Evolutionary conservation across 2,888 invertebrate genomes (phyloP), one percentile per base, ranked within the genome.

Genomic region (Drosophila crucigera): DNA sequence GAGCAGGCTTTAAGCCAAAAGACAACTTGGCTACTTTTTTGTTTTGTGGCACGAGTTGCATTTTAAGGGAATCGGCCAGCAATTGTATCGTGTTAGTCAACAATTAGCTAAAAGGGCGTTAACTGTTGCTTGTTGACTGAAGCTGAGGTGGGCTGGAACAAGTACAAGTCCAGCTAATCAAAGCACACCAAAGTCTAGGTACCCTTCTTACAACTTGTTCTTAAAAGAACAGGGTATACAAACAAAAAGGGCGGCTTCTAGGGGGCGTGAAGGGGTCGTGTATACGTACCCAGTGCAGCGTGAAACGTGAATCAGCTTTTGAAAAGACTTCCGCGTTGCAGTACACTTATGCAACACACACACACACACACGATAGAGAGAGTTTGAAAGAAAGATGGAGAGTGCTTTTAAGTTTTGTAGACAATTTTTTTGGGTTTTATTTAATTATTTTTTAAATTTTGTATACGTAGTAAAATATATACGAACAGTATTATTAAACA

Each of bases 51-150:
- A 81, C 72, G 68, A 49, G 49, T 53, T 72, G 59, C 43, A 72
- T 14, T 47, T 31, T 43, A 37, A n/a, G n/a, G 49, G 19, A 33
- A 39, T 28, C 30, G 49, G 43, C 19, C 30, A 28, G 16, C 11
- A 14, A 55, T 28, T 60, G 52, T 76, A 52, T 50, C 90, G 86
- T 85, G 84, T 37, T 56, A 54, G 39, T 33, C 16, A 39, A 60
- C 60, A 89, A 90, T 85, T 85, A 89, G 78, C 80, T 74, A 73
- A 80, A 16, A 80, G 90, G 83, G 89, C 90, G 90, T 90, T 90
- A 85, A 90, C 86, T 88, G 90, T 77, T 84, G 86, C 82, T 67
- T 75, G 84, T 74, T 84, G 79, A 67, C 61, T 33, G 37, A 52
- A 66, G 47, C 25, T 25, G 25, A 25, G 47, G 16, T 16, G 47